Conservation (phyloP, 2,888 invertebrate species). For the Lasioglossum pauxillum region DNA sequence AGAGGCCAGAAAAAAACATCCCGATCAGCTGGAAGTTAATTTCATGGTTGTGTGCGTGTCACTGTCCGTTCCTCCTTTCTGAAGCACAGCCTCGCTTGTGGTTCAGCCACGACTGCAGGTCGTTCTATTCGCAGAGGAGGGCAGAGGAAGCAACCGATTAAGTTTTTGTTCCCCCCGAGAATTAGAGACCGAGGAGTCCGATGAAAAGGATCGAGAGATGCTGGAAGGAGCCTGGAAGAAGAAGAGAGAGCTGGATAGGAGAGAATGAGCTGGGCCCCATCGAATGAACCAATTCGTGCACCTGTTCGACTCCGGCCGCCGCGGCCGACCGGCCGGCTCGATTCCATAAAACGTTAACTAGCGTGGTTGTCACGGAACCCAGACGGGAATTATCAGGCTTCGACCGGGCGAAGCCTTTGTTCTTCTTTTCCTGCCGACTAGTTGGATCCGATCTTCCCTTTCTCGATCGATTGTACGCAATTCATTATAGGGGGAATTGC, state of each 20-base stretch:
- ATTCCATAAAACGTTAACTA: conserved; percentile 67
- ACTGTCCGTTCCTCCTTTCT: conserved; percentile 28
- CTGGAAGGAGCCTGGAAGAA: conserved; percentile 29
- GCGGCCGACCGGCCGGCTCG: conserved; percentile 32
- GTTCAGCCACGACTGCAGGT: conserved; percentile 27
- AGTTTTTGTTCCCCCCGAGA: conserved; percentile 79
- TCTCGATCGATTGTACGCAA: conserved; percentile 32
- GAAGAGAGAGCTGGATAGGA: conserved; percentile 17
- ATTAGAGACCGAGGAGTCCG: conserved; percentile 76
- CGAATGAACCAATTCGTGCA: conserved; percentile 65
- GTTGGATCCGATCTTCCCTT: conserved; percentile 19
- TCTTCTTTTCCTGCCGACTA: conserved; percentile 56
- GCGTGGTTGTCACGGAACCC: conserved; percentile 64
- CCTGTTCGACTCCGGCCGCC: conserved; percentile 53
- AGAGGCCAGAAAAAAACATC: conserved; percentile 4
- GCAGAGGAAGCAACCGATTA: conserved; percentile 82
- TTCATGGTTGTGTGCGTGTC: conserved; percentile 39
- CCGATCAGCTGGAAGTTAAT: conserved; percentile 40
- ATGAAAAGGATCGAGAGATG: conserved; percentile 49
- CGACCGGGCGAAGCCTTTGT: conserved; percentile 57
- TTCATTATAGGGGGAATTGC: conserved; percentile 46
- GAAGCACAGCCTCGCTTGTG: conserved; percentile 1
- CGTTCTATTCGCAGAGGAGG: conserved; percentile 61
- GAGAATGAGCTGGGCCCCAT: conserved; percentile 32
- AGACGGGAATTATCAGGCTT: conserved; percentile 49